A percentile compares a stretch with the other conserved stretches of the same genome.
Conservation (phyloP, 2,797 vertebrate genomes). For the Sebastes alutus region DNA sequence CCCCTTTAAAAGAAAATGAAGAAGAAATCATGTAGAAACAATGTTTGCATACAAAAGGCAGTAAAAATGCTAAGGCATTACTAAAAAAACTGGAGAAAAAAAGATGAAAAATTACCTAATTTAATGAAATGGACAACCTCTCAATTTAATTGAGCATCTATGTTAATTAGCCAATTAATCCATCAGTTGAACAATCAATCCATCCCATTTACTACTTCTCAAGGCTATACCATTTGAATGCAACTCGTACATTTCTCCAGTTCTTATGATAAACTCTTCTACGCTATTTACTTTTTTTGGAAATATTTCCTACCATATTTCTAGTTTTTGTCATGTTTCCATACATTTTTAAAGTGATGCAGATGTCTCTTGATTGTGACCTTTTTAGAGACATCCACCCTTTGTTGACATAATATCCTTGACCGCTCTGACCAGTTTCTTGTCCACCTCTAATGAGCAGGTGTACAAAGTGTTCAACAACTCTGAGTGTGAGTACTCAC, state of each 20-base stretch:
- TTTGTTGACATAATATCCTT: constrained; percentile 73
- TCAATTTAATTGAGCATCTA: neutral
- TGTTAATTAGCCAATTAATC: neutral
- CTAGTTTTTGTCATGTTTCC: neutral
- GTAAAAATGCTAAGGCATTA: neutral
- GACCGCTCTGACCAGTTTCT: constrained; percentile 84
- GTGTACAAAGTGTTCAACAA: constrained; percentile 93
- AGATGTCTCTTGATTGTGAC: neutral
- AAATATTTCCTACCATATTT: neutral
- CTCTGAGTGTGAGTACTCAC: constrained; percentile 69
- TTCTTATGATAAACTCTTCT: neutral
- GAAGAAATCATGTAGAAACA: neutral
- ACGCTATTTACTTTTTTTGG: neutral
- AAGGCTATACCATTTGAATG: neutral
- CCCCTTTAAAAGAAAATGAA: neutral
- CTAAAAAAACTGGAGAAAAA: neutral
- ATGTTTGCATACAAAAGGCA: neutral
- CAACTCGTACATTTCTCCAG: neutral
- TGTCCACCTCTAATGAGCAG: constrained; percentile 92
- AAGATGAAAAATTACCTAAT: neutral
- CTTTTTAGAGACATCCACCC: neutral
- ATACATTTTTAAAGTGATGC: too few species aligned
- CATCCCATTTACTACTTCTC: neutral
- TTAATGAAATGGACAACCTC: neutral
- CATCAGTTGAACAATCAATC: neutral